Evolutionary conservation across 2,797 vertebrate species (phyloP), one percentile per base, ranked within the genome.

Genomic region (Takifugu ocellatus): DNA sequence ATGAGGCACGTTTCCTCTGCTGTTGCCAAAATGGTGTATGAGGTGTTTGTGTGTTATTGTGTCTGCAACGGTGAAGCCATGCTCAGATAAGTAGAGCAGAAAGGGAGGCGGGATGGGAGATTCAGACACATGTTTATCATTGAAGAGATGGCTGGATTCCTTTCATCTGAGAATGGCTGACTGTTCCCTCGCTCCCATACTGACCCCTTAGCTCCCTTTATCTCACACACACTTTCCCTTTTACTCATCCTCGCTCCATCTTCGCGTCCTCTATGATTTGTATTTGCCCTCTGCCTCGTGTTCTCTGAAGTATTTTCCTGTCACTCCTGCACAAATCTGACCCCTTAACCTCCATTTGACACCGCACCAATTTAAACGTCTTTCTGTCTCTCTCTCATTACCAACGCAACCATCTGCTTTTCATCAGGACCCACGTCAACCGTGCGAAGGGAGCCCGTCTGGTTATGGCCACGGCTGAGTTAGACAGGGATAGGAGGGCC

Each of bases 111-210:
- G 60, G 73, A 71, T 45, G 73, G 73, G 73, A 66, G 84, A 86
- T 74, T 74, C 66, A 69, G 92, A 95, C 94, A 96, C 94, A 93
- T 95, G 95, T 93, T 96, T 94, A 93, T 93, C 92, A 93, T 95
- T 94, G 92, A 94, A 88, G 68, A 67, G 92, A 88, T 90, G 76
- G 63, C 66, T 75, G 70, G 79, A 84, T 80, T 87, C 81, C 92
- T 94, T 94, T 95, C 90, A 93, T 92, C 83, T 93, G 88, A 90
- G 89, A 73, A 84, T 90, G 91, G 92, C 91, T 89, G 91, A 91
- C 90, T 87, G 89, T 89, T 94, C 91, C 92, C 75, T 84, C 67
- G 66, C 84, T 83, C 83, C 73, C 66, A 47, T 63, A 52, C 67
- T 84, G 86, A 90, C 87, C 87, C 66, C 81, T 74, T 54, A 9